phyloP scores from a whole-genome alignment of 1,140 invertebrate genomes.

The Drosophila prosaltans region DNA sequence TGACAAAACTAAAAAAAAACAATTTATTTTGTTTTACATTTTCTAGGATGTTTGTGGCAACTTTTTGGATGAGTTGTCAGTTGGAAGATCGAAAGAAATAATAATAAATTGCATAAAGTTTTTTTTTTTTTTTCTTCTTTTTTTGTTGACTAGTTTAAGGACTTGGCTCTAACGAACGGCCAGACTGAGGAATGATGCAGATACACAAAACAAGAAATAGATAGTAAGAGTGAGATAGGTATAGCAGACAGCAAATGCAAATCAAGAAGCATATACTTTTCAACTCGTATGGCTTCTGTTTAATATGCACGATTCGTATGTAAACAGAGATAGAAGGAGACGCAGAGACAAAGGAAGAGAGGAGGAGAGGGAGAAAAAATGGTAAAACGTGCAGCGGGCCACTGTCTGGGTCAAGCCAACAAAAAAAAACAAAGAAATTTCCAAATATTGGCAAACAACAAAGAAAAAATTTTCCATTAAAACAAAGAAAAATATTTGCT shows the following conservation, averaged over 20 bases:
- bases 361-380: not conserved
- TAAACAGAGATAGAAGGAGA: not conserved
- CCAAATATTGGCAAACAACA: not conserved
- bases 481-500: too few relatives aligned
- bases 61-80: not conserved
- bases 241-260: constrained; percentile 16
- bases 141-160: not conserved
- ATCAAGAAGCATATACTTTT: constrained; percentile 19
- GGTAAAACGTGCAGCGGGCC: not conserved
- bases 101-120: not conserved
- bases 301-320: constrained; percentile 50
- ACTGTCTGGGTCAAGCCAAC: not conserved
- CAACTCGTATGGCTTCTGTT: constrained; percentile 44
- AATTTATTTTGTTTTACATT: too few relatives aligned
- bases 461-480: too few relatives aligned
- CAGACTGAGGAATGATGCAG: not conserved
- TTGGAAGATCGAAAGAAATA: not conserved
- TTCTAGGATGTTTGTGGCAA: not conserved
- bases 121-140: not conserved
- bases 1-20: constrained; percentile 7
- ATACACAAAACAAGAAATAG: not conserved
- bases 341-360: not conserved
- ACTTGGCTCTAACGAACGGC: not conserved
- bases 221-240: not conserved
- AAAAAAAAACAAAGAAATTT: not conserved